Conservation (phyloP, 2,888 invertebrate species). For the Taphrorychus bicolor region DNA sequence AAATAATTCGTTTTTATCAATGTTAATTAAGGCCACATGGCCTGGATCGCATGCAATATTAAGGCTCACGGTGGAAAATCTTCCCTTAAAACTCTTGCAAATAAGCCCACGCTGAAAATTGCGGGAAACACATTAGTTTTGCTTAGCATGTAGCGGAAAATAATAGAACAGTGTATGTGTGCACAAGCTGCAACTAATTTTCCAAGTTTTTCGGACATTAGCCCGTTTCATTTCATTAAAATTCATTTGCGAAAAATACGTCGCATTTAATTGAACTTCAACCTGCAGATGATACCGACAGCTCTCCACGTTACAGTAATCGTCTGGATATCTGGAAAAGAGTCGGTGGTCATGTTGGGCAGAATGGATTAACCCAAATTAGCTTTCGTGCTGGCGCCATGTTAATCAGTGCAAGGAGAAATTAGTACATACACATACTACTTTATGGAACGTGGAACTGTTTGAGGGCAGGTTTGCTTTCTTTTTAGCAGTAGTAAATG, state of each 20-base stretch:
- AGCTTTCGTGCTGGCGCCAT: not conserved
- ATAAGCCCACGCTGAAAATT: constrained; percentile 20
- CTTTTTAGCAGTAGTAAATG: no score
- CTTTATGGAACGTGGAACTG: no score
- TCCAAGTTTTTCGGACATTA: constrained; percentile 9
- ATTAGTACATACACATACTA: not conserved
- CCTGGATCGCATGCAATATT: constrained; percentile 11
- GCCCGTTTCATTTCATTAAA: constrained; percentile 25
- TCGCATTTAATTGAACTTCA: not conserved
- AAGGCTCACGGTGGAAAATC: constrained; percentile 15
- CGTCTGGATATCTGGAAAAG: no score
- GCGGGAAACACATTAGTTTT: constrained; percentile 24
- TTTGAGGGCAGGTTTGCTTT: no score
- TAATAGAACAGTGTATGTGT: constrained; percentile 20
- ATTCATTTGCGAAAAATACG: constrained; percentile 15
- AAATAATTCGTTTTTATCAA: not conserved
- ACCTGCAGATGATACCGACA: not conserved
- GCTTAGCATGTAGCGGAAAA: constrained; percentile 22
- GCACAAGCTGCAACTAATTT: constrained; percentile 26
- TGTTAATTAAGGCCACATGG: not conserved
- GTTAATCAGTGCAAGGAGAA: not conserved
- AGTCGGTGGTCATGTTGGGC: no score
- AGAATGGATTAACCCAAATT: not conserved
- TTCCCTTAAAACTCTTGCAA: constrained; percentile 21
- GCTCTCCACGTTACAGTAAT: no score